Base-by-base conservation (phyloP, 1,140 invertebrate species). In the Drosophila pruinosa region DNA sequence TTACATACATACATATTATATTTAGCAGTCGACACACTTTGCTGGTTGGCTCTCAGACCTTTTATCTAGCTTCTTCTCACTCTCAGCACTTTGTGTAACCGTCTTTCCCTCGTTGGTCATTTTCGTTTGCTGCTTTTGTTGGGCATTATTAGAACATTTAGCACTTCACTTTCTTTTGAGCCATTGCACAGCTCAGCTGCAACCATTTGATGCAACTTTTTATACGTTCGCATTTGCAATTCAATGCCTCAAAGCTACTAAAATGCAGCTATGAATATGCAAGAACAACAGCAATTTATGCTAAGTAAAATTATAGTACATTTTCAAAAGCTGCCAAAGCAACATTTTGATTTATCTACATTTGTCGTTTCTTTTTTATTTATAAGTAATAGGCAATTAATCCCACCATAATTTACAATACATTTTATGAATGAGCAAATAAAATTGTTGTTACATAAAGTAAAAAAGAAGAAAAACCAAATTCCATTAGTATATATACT, bases 381-480 rank as follows among this genome's bases (percentile, higher is more conserved):
- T 77, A 73, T 83, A 89, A 62, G 82, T 86, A 86, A 82, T 86
- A 82, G 88, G 82, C 68, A 89, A 90, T 80, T 88, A 89, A 89
- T 90, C 86, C 86, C 86, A 89, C 82, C 86, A 89, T 90, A 90
- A 83, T 89, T 89, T 89, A 90, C 86, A 90, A 90, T 89, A 90
- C 70, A 83, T 74, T 80, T 83, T 62, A 85, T 69, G 76, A 75
- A 75, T 59, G 52, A 74, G 73, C 43, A 62, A 83, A 64, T 57
- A 73, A 64, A 62, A 52, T 76, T 77, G 68, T 77, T 74, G 76
- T 63, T 57, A 61, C 53, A 58, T 43, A 2, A 70, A 45, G 26
- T 47, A 62, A 38, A 57, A 53, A 36, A 24, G 3, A 38, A 39
- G 15, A 14, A 8, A 31, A 41, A 36, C 15, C 50, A 53, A 15